A percentile compares a stretch with the other conserved stretches of the same genome.
phyloP scores from a whole-genome alignment of 2,888 invertebrate genomes.

The Eupithecia subumbrata region DNA sequence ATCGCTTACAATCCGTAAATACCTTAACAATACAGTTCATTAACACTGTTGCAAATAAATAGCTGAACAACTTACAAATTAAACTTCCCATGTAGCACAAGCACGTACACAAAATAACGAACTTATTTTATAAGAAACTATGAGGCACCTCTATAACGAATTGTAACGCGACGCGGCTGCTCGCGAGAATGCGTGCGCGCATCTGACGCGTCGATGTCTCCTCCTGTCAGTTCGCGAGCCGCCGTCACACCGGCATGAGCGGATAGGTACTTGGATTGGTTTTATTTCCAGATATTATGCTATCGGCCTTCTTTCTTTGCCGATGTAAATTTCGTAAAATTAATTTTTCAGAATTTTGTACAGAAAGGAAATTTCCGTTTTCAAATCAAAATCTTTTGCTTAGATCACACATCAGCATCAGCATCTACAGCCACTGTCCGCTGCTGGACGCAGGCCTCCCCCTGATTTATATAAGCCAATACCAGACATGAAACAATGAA shows the following conservation, averaged over 20 bases:
- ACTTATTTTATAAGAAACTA: neutral
- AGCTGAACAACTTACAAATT: constrained; percentile 36
- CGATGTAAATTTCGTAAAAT: no score
- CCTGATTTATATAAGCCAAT: no score
- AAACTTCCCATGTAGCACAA: constrained; percentile 62
- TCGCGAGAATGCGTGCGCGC: constrained; percentile 61
- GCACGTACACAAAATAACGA: constrained; percentile 44
- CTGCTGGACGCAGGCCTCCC: no score
- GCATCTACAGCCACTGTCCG: no score
- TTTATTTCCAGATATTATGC: neutral
- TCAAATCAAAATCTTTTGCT: no score
- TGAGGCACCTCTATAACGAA: constrained; percentile 38
- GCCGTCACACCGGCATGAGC: constrained; percentile 60
- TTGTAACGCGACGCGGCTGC: constrained; percentile 54
- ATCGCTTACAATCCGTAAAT: neutral
- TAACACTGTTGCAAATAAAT: constrained; percentile 41
- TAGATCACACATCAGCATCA: no score
- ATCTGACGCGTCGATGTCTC: constrained; percentile 54
- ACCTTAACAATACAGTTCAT: constrained; percentile 12
- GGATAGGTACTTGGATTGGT: neutral
- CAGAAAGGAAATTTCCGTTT: no score
- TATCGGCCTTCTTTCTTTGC: neutral
- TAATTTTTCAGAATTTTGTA: no score
- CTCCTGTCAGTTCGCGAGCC: constrained; percentile 59
- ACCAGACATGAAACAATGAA: no score